These are phyloP conservation scores for Psilanteris sp. DNA, from an alignment of 1,140 invertebrate species.

Conservation along the genomic window DNA sequence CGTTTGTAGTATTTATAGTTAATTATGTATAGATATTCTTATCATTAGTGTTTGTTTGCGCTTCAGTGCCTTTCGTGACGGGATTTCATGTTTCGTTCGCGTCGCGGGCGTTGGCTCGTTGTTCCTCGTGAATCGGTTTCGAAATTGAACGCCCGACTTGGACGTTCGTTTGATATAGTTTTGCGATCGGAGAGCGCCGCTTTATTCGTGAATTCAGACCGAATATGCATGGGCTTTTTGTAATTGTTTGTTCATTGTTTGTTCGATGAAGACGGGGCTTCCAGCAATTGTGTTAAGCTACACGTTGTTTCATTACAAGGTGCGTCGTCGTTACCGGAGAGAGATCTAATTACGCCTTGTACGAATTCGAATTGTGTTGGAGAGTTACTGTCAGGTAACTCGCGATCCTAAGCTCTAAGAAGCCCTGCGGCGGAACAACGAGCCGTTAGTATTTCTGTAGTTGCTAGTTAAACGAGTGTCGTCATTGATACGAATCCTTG, in stretches of 20 bases:
- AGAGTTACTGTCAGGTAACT: constrained; percentile 31
- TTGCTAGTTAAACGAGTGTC: constrained; percentile 85
- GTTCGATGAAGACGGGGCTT: constrained; percentile 20
- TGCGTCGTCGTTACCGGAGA: constrained; percentile 28
- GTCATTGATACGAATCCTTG: constrained; percentile 87
- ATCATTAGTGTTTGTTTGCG: constrained; percentile 42
- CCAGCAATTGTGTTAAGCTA: constrained; percentile 12
- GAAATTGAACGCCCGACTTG: constrained; percentile 6
- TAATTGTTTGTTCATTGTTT: not conserved
- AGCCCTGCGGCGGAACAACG: constrained; percentile 56
- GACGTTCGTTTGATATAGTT: constrained; percentile 30
- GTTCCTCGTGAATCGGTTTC: constrained; percentile 19
- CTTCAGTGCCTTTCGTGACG: constrained; percentile 48
- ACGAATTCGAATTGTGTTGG: constrained; percentile 44
- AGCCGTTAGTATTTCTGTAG: constrained; percentile 78
- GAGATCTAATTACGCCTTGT: constrained; percentile 29
- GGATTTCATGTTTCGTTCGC: constrained; percentile 22
- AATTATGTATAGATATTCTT: constrained; percentile 37
- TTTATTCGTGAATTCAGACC: constrained; percentile 5
- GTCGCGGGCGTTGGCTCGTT: constrained; percentile 48
- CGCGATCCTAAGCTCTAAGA: constrained; percentile 30
- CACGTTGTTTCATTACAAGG: constrained; percentile 28
- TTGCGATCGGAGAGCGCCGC: not conserved
- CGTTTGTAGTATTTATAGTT: constrained; percentile 44
- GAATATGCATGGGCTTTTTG: not conserved